phyloP scores from a whole-genome alignment of 2,797 vertebrate species.

The Lacerta agilis region DNA sequence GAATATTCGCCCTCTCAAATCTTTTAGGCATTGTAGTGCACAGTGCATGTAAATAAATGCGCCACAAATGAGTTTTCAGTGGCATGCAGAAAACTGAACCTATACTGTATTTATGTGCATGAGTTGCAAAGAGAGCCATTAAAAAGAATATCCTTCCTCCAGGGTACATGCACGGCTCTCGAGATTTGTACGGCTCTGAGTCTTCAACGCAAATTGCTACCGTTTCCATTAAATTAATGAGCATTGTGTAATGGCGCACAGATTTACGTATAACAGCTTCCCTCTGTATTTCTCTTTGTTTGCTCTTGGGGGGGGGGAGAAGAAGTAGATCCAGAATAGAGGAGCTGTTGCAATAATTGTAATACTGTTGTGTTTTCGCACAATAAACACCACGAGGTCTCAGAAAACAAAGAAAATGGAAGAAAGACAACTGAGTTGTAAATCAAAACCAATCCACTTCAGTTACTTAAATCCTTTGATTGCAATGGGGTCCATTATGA shows the following conservation, averaged over 20 bases:
- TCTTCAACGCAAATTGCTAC: slow-evolving; percentile 31
- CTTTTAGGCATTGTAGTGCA: slow-evolving; percentile 43
- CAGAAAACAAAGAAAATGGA: not conserved
- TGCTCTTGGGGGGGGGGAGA: not conserved
- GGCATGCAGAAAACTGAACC: slow-evolving; percentile 13
- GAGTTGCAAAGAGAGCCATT: not conserved
- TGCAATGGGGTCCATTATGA: too few relatives aligned
- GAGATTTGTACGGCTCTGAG: slow-evolving; percentile 14
- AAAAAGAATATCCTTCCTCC: not conserved
- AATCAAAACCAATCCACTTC: too few relatives aligned
- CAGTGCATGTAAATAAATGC: slow-evolving; percentile 16
- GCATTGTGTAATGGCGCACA: not conserved
- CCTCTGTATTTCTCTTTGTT: slow-evolving; percentile 3
- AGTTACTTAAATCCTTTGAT: too few relatives aligned
- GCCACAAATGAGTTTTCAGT: slow-evolving; percentile 39
- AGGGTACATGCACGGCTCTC: not conserved
- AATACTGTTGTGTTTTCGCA: not conserved
- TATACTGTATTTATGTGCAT: slow-evolving; percentile 24
- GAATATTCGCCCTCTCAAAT: slow-evolving; percentile 26
- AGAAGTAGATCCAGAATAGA: not conserved
- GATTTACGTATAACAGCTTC: not conserved
- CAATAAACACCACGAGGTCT: not conserved
- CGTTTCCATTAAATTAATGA: slow-evolving; percentile 8
- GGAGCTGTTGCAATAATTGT: not conserved
- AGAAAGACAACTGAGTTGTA: too few relatives aligned